Evolutionary conservation across 2,888 invertebrate species (phyloP).

Genomic region (Esperia sulphurella): DNA sequence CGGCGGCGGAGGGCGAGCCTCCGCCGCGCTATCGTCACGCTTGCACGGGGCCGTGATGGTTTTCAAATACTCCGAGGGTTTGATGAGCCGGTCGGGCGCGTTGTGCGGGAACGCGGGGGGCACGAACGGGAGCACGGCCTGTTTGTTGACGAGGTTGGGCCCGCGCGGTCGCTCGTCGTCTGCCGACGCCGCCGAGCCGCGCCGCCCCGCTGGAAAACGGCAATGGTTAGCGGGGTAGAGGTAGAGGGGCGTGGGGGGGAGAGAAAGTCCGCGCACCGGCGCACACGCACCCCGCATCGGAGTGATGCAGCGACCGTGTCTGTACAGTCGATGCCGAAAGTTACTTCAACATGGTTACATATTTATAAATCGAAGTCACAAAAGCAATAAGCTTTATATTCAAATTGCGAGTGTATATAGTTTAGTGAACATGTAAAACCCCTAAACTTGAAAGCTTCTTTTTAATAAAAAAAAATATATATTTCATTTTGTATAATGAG

Average conservation of each 20-base stretch:
- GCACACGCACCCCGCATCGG: constrained; percentile 47
- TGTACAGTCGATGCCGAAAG: background rate
- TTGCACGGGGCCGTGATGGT: constrained; percentile 86
- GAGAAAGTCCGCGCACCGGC: constrained; percentile 66
- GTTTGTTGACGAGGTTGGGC: constrained; percentile 88
- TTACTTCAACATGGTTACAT: background rate
- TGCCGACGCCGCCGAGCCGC: constrained; percentile 62
- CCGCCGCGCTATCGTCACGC: constrained; percentile 72
- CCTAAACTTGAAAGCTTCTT: too few species aligned
- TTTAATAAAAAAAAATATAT: too few species aligned
- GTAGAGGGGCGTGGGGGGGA: constrained; percentile 37
- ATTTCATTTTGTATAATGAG: too few species aligned
- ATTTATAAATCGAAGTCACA: too few species aligned
- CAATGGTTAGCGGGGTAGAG: constrained; percentile 26
- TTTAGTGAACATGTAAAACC: too few species aligned
- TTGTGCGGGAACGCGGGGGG: constrained; percentile 93
- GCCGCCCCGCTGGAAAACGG: constrained; percentile 64
- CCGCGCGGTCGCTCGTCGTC: constrained; percentile 77
- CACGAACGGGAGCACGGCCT: constrained; percentile 92
- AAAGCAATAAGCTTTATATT: too few species aligned
- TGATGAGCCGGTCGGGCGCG: constrained; percentile 91
- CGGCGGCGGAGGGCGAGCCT: constrained; percentile 81
- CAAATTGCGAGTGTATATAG: too few species aligned
- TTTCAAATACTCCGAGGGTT: constrained; percentile 94
- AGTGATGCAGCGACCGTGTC: constrained; percentile 12